These are phyloP conservation scores for Vultur gryphus DNA, from an alignment of 2,797 vertebrate genomes.

Conservation along the genomic window DNA sequence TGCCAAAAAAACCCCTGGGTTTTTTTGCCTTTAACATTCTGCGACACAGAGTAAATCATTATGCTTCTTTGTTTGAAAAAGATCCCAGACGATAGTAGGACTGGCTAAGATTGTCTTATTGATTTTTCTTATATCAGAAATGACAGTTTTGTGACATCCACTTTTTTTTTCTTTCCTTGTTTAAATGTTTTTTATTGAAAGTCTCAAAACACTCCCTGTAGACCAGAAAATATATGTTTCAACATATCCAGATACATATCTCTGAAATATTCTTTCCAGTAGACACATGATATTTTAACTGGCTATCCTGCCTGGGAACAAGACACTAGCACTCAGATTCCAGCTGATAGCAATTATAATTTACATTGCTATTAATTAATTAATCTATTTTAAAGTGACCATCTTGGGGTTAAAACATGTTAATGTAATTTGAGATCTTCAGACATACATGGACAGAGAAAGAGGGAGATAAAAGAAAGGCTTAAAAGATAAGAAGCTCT, in stretches of 20 bases:
- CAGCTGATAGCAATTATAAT: neutral
- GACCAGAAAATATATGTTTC: neutral
- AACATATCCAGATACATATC: neutral
- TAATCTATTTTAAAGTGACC: neutral
- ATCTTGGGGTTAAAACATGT: neutral
- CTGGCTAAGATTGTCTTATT: neutral
- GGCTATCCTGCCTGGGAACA: neutral
- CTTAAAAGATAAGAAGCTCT: neutral
- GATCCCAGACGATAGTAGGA: neutral
- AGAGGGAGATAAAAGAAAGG: neutral
- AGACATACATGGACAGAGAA: neutral
- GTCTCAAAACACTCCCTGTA: neutral
- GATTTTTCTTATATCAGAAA: neutral
- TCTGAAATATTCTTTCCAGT: neutral
- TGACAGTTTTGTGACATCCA: neutral
- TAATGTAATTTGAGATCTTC: neutral
- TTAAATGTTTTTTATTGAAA: neutral
- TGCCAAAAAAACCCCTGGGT: rapidly evolving
- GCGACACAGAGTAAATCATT: neutral
- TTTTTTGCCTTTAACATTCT: neutral
- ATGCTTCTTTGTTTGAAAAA: neutral
- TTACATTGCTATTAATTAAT: neutral
- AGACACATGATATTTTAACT: neutral
- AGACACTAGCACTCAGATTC: neutral
- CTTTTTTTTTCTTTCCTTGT: neutral